Percentiles rank a stretch among this genome's conserved stretches.
These are phyloP conservation scores for Drosophila barbarae DNA, from an alignment of 2,888 invertebrate genomes.

Conservation along the genomic window DNA sequence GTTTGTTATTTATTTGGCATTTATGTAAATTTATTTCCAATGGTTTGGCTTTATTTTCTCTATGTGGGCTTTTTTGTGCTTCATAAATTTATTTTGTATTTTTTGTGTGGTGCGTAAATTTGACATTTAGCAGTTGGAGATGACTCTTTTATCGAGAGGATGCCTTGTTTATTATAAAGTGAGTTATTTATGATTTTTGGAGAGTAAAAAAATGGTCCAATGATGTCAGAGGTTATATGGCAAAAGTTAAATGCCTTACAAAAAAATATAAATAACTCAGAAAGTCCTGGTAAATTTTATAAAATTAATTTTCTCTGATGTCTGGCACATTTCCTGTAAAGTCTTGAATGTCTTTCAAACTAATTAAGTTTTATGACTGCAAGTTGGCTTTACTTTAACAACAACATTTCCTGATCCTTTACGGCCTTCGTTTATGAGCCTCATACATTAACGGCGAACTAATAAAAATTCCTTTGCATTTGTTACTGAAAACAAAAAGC, in stretches of 20 bases:
- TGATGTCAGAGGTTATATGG: slow-evolving; percentile 25
- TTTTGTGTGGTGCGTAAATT: slow-evolving; percentile 25
- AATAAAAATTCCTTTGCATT: slow-evolving; percentile 34
- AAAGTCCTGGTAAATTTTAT: neutral
- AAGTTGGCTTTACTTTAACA: slow-evolving; percentile 10
- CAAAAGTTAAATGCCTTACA: neutral
- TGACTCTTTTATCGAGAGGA: slow-evolving; percentile 47
- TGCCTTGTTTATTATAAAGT: slow-evolving; percentile 20
- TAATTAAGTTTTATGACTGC: slow-evolving; percentile 56
- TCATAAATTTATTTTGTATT: slow-evolving; percentile 30
- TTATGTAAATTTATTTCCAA: slow-evolving; percentile 17
- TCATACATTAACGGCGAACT: slow-evolving; percentile 36
- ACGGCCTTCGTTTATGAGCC: slow-evolving; percentile 20
- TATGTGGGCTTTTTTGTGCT: slow-evolving; percentile 6
- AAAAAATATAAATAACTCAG: neutral
- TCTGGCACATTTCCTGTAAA: slow-evolving; percentile 24
- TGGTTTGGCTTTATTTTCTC: slow-evolving; percentile 32
- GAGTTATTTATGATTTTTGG: slow-evolving; percentile 28
- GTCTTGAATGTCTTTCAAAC: slow-evolving; percentile 34
- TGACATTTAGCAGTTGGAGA: slow-evolving; percentile 56
- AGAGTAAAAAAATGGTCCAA: slow-evolving; percentile 2
- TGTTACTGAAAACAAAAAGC: slow-evolving; percentile 21
- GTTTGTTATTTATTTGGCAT: slow-evolving; percentile 18
- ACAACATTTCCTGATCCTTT: slow-evolving; percentile 39
- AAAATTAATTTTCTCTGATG: neutral